Evolutionary conservation across 64 coral and sea anemone genomes (phyloP).

Genomic region (Stichodactyla mertensii): DNA sequence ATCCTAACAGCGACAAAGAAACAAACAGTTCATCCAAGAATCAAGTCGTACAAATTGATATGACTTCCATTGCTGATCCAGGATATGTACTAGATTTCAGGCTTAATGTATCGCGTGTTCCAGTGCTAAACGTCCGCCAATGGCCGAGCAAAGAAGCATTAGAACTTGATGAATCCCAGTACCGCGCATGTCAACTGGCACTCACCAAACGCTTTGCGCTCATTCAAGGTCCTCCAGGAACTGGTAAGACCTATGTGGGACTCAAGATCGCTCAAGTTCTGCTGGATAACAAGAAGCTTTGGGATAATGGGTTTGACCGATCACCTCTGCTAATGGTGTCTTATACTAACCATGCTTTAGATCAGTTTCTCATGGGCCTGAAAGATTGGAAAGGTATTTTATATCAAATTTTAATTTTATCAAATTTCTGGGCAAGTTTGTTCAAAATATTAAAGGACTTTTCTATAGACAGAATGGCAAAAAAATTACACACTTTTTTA

Average conservation of each 20-base stretch:
- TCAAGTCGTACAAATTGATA: not conserved
- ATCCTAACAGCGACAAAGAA: not conserved
- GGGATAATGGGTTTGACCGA: conserved; percentile 5
- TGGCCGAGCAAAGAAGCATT: conserved; percentile 18
- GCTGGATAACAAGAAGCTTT: conserved; percentile 43
- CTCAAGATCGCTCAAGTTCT: conserved; percentile 81
- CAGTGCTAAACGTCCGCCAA: not conserved
- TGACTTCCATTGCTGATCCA: not conserved
- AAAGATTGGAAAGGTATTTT: conserved; percentile 3
- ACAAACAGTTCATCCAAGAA: not conserved
- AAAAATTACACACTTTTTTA: too few species aligned
- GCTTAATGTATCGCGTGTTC: not conserved
- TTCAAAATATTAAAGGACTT: too few species aligned
- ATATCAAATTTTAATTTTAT: too few species aligned
- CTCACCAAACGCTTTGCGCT: conserved; percentile 80
- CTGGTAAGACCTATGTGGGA: conserved; percentile 88
- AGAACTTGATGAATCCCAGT: conserved; percentile 35
- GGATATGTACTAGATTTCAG: not conserved
- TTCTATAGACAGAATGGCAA: too few species aligned
- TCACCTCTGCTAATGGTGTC: conserved; percentile 89
- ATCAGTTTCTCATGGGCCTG: conserved; percentile 87
- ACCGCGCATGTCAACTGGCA: conserved; percentile 41
- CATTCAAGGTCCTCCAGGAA: conserved; percentile 88
- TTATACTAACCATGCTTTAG: conserved; percentile 89
- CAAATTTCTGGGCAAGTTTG: too few species aligned